Base-by-base conservation (phyloP, 2,888 invertebrate species). In the Coremacera marginata region DNA sequence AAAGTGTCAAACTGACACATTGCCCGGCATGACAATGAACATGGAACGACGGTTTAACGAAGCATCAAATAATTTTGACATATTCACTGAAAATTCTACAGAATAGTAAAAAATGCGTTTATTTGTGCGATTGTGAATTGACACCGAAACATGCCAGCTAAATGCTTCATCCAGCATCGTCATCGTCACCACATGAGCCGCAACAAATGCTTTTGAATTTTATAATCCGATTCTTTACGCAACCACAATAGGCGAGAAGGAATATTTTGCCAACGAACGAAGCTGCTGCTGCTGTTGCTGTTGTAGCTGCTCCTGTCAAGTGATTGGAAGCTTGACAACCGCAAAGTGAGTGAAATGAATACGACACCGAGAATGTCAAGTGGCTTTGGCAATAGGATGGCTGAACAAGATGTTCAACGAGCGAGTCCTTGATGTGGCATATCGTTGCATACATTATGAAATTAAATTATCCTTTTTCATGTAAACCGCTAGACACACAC, bases 361-460 rank as follows among this genome's bases (percentile, higher is more conserved):
- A 84, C 84, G 84, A 82, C 83, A 86, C 82, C 82, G 85, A 85
- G 84, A 85, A 85, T 85, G 86, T 85, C 86, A 85, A 86, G 86
- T 83, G 80, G 70, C 70, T 63, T 34, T 27, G 57, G 8, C 31
- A 55, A 55, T 27, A 55, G 31, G 9, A 19, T 31, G 31, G 9
- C 9, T 31, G 65, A 19, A 19, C 31, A 65, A 11, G 65, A 65
- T 34, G 65, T 55, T 19, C 9, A 19, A 55, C 55, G 57, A 60
- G 19, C 25, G 14, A 27, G 57, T 25, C 57, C 25, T 60, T 55
- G 65, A 65, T 31, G 65, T 34, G 65, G 55, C n/a, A 67, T 19
- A 44, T 44, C 44, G 67, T 67, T 37, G 7, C 16, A 71, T 55
- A n/a, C 34, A 55, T n/a, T 55, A 22, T 37, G n/a, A 67, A 67